Evolutionary conservation across 2,113 vertebrate species (phyloP).

Genomic region (Cettia cetti): DNA sequence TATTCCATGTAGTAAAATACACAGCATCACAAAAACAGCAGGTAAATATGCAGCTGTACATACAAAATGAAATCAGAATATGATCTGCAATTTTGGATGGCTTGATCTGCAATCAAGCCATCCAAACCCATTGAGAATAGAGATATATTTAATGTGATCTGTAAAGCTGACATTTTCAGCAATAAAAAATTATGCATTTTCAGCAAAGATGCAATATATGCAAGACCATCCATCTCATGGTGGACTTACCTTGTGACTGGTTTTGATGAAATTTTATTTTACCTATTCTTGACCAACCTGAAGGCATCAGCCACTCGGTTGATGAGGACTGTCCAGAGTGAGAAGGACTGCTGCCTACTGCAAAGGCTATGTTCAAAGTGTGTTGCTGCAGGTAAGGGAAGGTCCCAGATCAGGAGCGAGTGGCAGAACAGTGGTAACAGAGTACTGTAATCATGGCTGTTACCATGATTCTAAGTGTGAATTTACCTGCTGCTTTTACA

Average conservation of each 20-base stretch:
- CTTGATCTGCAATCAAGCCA: neutral
- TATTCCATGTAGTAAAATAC: neutral
- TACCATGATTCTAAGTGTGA: neutral
- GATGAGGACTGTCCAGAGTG: neutral
- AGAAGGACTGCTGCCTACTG: neutral
- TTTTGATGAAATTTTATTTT: neutral
- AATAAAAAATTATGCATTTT: neutral
- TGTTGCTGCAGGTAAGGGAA: neutral
- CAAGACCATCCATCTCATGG: neutral
- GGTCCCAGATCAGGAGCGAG: neutral
- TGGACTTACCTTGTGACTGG: fast-evolving
- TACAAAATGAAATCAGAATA: neutral
- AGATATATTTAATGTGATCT: neutral
- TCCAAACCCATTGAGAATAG: neutral
- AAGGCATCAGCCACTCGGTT: neutral
- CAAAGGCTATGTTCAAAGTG: neutral
- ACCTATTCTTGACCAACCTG: neutral
- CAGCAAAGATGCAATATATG: neutral
- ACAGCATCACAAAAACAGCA: neutral
- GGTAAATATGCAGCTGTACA: neutral
- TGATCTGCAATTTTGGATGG: neutral
- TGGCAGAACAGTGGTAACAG: neutral
- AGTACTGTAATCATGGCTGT: neutral
- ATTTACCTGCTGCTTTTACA: neutral
- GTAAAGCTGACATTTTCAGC: neutral